Percentiles rank a stretch among this genome's conserved stretches.
These are phyloP conservation scores for Ischnura elegans DNA, from an alignment of 2,888 invertebrate genomes.

Conservation along the genomic window DNA sequence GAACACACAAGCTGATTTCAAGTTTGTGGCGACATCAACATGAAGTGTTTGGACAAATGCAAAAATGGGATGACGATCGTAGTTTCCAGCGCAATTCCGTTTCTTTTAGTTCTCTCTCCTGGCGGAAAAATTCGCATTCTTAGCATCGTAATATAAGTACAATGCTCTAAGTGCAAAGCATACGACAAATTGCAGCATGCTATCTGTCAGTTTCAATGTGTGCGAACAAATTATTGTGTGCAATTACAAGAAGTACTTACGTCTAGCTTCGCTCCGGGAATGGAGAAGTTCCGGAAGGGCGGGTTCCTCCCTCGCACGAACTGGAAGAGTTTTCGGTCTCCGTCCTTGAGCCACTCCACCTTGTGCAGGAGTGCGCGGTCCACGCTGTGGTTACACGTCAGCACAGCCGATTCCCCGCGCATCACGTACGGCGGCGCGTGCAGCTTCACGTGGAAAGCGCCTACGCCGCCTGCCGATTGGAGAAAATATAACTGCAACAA, in stretches of 20 bases:
- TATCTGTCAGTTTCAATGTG: no score
- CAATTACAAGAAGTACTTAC: not conserved
- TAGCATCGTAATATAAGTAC: no score
- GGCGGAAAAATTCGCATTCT: no score
- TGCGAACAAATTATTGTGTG: no score
- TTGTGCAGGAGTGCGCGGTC: conserved; percentile 87
- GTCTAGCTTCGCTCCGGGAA: conserved; percentile 83
- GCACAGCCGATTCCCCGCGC: conserved; percentile 84
- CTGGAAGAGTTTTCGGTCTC: conserved; percentile 88
- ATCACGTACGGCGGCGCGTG: conserved; percentile 87
- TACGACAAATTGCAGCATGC: no score
- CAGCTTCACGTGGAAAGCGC: conserved; percentile 81
- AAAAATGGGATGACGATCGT: no score
- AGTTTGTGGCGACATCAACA: no score
- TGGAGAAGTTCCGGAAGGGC: conserved; percentile 84
- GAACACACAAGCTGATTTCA: no score
- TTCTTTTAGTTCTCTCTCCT: no score
- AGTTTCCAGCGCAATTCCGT: no score
- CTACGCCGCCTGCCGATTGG: conserved; percentile 39
- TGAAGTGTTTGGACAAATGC: no score
- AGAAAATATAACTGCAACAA: not conserved
- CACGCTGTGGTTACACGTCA: conserved; percentile 89
- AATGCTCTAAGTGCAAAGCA: no score
- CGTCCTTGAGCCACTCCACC: conserved; percentile 86
- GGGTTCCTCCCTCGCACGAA: conserved; percentile 88